Base-by-base conservation (phyloP, 2,113 vertebrate genomes). In the Prolemur simus region DNA sequence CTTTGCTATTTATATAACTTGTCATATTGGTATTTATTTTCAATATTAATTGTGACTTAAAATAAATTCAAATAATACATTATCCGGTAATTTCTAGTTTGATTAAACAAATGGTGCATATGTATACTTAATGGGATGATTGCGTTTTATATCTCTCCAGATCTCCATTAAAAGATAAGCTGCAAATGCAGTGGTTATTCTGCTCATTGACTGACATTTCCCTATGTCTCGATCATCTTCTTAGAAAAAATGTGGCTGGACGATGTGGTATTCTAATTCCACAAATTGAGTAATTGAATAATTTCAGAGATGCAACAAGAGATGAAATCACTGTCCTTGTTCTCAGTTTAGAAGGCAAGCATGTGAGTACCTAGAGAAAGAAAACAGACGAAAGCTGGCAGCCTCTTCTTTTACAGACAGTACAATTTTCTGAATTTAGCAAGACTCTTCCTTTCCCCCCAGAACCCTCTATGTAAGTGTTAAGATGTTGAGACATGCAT, bases 401-500 rank as follows among this genome's bases (percentile, higher is more conserved):
- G 85, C 37, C 11, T 81, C 94, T 85, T 76, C 94, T 21, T 86
- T 82, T 81, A 76, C 25, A 96, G 89, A 87, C 80, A 89, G 89
- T 63, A 84, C 49, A 91, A 34, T 89, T 95, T 83, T 94, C 94
- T 95, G 91, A 94, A 89, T 95, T 98, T 96, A 97, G 91, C 84
- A 66, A 88, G 85, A 32, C 34, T 88, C 27, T 84, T 47, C 42
- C 69, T 49, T 63, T 69, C 69, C 63, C 80, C 83, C 71, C 15
- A 81, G 81, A 87, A 32, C 66, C 86, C 96, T 89, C 93, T 69
- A 27, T 89, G 66, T 76, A 91, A 95, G 89, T 64, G 81, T 82
- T 91, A 94, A 87, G 93, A 97, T 96, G 89, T 95, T 95, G 89
- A 96, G 95, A 94, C 93, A 94, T 96, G 83, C 89, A 93, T 96